Base-by-base conservation (phyloP, 2,797 vertebrate species). In the Vipera ursinii region DNA sequence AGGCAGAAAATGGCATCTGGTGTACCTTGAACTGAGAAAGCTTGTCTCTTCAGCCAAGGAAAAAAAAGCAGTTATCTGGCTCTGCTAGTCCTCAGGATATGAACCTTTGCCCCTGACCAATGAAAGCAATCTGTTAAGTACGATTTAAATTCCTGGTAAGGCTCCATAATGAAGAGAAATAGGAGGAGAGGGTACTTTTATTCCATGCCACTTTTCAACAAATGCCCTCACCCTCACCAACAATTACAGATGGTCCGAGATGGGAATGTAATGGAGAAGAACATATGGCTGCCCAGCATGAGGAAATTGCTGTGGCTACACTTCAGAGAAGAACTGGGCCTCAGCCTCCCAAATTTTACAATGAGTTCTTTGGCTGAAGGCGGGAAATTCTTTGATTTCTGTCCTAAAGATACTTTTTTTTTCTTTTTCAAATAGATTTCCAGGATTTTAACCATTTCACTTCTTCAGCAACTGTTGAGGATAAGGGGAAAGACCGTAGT, bases 101-200 rank as follows among this genome's bases (percentile, higher is more conserved):
- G 32, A 82, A 85, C 73, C 32, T 86, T 28, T 91, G 73, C 44
- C 73, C 56, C 56, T 61, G 57, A 91, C 90, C 38, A 91, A 60
- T 78, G 44, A 61, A 91, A 57, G 90, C 90, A 91, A 60, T 86
- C 78, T 91, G 73, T 86, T 56, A 91, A 91, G 57, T 61, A 53
- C 51, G 38, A 91, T 91, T 91, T 86, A 86, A 60, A 61, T 91
- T 91, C 57, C 59, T 57, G 73, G 24, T 51, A 51, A 86, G 38
- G 48, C 44, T 86, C 38, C 78, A 86, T 61, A 61, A 57, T 57
- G 28, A 91, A 91, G 59, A 69, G 86, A 87, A 91, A 86, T 87
- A 69, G 24, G 51, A 57, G 85, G 59, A 65, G 57, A 87, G 24
- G 86, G 53, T n/a, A 53, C 22, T 90, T 90, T 51, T 60, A 90